These are phyloP conservation scores for Norana najaformis DNA, from an alignment of 2,888 invertebrate species.

Conservation along the genomic window DNA sequence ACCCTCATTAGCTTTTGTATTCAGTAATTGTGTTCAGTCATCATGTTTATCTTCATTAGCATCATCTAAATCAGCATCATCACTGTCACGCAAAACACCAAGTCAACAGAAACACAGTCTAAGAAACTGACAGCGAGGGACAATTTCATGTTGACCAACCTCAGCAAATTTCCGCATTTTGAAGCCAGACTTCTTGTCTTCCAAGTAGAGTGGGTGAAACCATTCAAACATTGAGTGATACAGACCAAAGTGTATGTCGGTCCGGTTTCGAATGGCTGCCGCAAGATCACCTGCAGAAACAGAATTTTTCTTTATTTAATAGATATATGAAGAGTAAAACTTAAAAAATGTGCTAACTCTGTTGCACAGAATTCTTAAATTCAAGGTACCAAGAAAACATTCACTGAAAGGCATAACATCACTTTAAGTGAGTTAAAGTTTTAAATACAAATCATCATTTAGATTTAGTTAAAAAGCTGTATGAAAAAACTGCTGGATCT, in stretches of 20 bases:
- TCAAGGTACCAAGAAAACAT: neutral
- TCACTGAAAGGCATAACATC: too few relatives aligned
- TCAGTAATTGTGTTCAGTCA: too few relatives aligned
- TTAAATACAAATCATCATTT: too few relatives aligned
- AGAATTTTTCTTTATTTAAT: neutral
- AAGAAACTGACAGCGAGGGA: neutral
- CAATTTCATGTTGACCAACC: slow-evolving; percentile 33
- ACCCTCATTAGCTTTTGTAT: too few relatives aligned
- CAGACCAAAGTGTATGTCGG: slow-evolving; percentile 66
- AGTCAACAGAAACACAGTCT: neutral
- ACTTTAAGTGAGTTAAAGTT: too few relatives aligned
- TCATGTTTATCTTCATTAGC: too few relatives aligned
- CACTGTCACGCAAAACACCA: too few relatives aligned
- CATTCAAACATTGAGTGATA: slow-evolving; percentile 62
- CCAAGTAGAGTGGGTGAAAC: slow-evolving; percentile 60
- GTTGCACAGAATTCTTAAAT: neutral
- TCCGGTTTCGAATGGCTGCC: slow-evolving; percentile 49
- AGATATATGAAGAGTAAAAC: neutral
- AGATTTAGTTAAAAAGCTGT: too few relatives aligned
- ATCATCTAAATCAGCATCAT: too few relatives aligned
- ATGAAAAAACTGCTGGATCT: too few relatives aligned
- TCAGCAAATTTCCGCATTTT: slow-evolving; percentile 45
- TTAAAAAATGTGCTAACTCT: neutral
- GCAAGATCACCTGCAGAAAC: slow-evolving; percentile 52
- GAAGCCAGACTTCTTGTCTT: slow-evolving; percentile 48